Percentiles rank a stretch among this genome's conserved stretches.
These are phyloP conservation scores for Glossosoma conforme DNA, from an alignment of 1,140 invertebrate species.

Conservation along the genomic window DNA sequence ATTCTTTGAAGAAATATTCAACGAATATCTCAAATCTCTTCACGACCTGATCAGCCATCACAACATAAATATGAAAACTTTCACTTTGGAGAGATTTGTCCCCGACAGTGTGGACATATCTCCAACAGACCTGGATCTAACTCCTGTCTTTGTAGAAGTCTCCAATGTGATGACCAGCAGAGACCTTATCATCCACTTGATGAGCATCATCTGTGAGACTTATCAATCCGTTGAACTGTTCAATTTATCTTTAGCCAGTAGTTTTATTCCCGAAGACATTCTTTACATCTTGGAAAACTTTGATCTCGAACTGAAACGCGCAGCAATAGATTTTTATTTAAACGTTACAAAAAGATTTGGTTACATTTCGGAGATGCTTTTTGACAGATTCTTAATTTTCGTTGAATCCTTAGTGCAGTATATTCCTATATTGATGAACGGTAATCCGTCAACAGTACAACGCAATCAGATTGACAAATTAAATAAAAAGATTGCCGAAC, in stretches of 20 bases:
- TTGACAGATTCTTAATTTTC: conserved; percentile 16
- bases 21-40: conserved; percentile 45
- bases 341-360: conserved; percentile 36
- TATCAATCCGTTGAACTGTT: conserved; percentile 5
- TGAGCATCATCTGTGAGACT: conserved; percentile 17
- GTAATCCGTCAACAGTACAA: conserved; percentile 5
- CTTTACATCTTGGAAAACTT: conserved; percentile 40
- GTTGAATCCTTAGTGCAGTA: conserved; percentile 17
- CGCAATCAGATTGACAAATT: conserved; percentile 9
- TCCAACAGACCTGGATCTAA: conserved; percentile 45
- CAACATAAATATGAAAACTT: conserved; percentile 31
- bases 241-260: not conserved
- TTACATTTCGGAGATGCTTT: conserved; percentile 30
- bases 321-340: conserved; percentile 40
- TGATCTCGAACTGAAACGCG: conserved; percentile 39
- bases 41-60: conserved; percentile 42
- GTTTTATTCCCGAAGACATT: conserved; percentile 31
- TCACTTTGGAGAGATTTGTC: conserved; percentile 39
- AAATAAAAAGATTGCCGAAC: conserved; percentile 14
- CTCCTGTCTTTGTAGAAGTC: conserved; percentile 41
- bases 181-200: conserved; percentile 35
- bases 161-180: conserved; percentile 38
- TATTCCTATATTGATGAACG: conserved; percentile 1
- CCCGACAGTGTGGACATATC: conserved; percentile 41
- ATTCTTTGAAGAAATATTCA: conserved; percentile 45